phyloP scores from a whole-genome alignment of 1,140 invertebrate species.

The Zaprionus kolodkinae region DNA sequence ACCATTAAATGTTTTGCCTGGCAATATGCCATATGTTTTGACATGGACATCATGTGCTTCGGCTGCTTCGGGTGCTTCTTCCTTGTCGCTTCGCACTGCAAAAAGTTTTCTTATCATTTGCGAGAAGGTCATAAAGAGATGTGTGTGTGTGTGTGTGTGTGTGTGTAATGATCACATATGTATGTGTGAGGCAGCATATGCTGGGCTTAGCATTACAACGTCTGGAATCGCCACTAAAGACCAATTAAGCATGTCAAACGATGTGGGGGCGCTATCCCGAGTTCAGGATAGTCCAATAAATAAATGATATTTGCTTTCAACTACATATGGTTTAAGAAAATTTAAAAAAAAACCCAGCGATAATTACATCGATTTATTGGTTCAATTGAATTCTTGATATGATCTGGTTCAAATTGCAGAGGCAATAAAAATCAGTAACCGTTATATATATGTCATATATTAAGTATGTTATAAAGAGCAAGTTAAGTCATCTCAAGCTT shows the following conservation, averaged over 20 bases:
- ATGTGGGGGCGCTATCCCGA: not conserved
- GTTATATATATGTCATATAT: no score
- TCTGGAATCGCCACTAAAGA: slow-evolving; percentile 34
- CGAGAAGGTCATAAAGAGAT: slow-evolving; percentile 75
- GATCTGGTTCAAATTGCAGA: no score
- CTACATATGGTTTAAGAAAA: not conserved
- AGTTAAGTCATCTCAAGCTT: no score
- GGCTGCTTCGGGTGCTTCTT: not conserved
- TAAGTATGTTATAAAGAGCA: no score
- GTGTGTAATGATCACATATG: not conserved
- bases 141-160: slow-evolving; percentile 14
- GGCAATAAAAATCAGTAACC: no score
- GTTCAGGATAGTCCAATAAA: slow-evolving; percentile 16
- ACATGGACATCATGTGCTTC: slow-evolving; percentile 54
- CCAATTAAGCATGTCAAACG: slow-evolving; percentile 36
- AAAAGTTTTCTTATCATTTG: slow-evolving; percentile 79
- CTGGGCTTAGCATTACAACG: slow-evolving; percentile 52
- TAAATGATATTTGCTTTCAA: slow-evolving; percentile 23
- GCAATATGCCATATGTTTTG: slow-evolving; percentile 81
- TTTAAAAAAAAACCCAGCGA: no score
- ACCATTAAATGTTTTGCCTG: slow-evolving; percentile 82
- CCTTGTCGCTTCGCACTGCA: slow-evolving; percentile 13
- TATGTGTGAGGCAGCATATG: slow-evolving; percentile 50
- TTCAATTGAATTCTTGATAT: no score
- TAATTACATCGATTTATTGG: no score